phyloP scores from a whole-genome alignment of 2,797 vertebrate genomes.

The Onychomys torridus region DNA sequence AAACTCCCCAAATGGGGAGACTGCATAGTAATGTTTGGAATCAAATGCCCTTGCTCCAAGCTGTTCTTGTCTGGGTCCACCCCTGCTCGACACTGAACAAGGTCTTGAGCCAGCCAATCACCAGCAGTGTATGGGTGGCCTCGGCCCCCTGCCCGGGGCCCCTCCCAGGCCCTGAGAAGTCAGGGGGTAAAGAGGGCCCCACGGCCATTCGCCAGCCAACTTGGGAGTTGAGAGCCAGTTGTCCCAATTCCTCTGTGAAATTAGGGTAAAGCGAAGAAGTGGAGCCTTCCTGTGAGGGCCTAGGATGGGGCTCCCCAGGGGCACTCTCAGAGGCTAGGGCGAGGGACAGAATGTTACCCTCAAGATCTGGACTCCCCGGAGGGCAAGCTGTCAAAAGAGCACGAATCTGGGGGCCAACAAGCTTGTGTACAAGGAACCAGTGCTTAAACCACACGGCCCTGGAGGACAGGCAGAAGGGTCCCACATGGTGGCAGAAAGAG shows the following conservation, averaged over 20 bases:
- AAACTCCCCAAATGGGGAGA: conserved; percentile 76
- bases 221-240: not conserved
- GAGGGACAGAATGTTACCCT: not conserved
- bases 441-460: not conserved
- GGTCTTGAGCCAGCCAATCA: conserved; percentile 59
- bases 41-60: conserved; percentile 53
- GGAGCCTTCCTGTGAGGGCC: not conserved
- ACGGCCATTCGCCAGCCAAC: conserved; percentile 19
- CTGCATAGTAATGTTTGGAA: conserved; percentile 51
- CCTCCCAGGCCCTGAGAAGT: conserved; percentile 61
- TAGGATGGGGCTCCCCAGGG: not conserved
- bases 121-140: conserved; percentile 76
- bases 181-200: not conserved
- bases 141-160: conserved; percentile 45
- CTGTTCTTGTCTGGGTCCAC: conserved; percentile 67
- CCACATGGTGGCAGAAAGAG: too few relatives aligned
- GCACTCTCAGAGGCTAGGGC: not conserved
- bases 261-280: not conserved
- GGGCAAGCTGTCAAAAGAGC: not conserved
- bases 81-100: conserved; percentile 51
- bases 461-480: not conserved
- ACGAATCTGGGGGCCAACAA: not conserved
- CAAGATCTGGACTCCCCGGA: not conserved
- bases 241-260: not conserved
- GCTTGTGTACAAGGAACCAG: not conserved